Base-by-base conservation (phyloP, 1,140 invertebrate genomes). In the Habropoda laboriosa region DNA sequence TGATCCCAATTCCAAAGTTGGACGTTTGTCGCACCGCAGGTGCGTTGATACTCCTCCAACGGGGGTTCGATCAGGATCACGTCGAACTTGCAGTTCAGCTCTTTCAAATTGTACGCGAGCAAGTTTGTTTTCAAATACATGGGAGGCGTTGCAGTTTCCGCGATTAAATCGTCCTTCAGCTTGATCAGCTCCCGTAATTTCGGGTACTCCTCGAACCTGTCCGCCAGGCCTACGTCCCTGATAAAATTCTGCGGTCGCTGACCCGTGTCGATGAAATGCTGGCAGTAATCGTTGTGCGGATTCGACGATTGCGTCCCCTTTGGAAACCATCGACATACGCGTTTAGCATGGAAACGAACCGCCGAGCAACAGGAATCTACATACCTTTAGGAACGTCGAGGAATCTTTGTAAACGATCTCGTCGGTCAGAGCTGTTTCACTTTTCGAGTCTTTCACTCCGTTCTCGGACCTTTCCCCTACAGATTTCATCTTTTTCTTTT, bases 231-330 rank as follows among this genome's bases (percentile, higher is more conserved):
- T 32, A 99, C 98, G 93, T 99, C 98, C 74, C 98, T 93, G 77
- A 99, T 99, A 91, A 99, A 99, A 93, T 99, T 99, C 92, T 99
- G 98, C 5, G 98, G 98, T 77, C 98, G 94, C 92, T 99, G 98
- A 0, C 98, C 98, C 0, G 98, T 99, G 92, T 99, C 98, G 6
- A 99, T 98, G 94, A 99, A 99, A 93, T 99, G 98, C 91, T 99
- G 98, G 92, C 98, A 99, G 89, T 99, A 99, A 93, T 99, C 99
- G 95, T 99, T 99, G 91, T 99, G 98, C 1, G 98, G 98, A 94
- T 99, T 99, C 18, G 98, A 98, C 82, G 98, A 99, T 92, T 99
- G 98, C 30, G 98, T 99, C 24, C 99, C 98, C 97, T 99, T 89
- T 38, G n/a, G n/a, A n/a, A 93, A 92, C 79, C 61, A 83, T 82